Percentiles rank a stretch among this genome's conserved stretches.
These are phyloP conservation scores for Myoxocephalus aenaeus DNA, from an alignment of 2,797 vertebrate genomes.

Conservation along the genomic window DNA sequence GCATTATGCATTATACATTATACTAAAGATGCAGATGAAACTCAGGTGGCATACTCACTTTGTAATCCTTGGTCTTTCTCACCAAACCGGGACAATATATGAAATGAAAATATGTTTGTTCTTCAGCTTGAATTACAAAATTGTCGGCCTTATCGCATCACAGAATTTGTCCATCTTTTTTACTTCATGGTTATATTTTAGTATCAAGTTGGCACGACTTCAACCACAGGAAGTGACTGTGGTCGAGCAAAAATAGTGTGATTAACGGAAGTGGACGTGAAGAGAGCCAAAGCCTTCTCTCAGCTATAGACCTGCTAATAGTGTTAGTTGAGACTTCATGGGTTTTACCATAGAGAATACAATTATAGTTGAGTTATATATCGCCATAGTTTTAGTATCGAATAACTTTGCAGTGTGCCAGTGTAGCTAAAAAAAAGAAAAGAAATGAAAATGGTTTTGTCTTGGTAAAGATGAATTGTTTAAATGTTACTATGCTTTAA, in stretches of 20 bases:
- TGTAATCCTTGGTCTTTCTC: not conserved
- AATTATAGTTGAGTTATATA: not conserved
- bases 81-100: not conserved
- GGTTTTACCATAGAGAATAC: not conserved
- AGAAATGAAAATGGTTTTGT: too few species aligned
- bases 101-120: not conserved
- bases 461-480: too few species aligned
- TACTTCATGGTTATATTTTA: too few species aligned
- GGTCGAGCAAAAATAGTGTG: too few species aligned
- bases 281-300: too few species aligned
- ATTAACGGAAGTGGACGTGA: too few species aligned
- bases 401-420: not conserved
- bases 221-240: too few species aligned
- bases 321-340: not conserved
- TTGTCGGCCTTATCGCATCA: not conserved
- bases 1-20: too few species aligned
- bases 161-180: not conserved
- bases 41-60: not conserved
- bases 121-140: not conserved
- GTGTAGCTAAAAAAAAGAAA: not conserved
- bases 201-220: too few species aligned
- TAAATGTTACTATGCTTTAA: too few species aligned
- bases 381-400: not conserved
- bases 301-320: too few species aligned
- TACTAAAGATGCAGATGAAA: not conserved